Base-by-base conservation (phyloP, 2,113 vertebrate species). In the Cottus gobio region DNA sequence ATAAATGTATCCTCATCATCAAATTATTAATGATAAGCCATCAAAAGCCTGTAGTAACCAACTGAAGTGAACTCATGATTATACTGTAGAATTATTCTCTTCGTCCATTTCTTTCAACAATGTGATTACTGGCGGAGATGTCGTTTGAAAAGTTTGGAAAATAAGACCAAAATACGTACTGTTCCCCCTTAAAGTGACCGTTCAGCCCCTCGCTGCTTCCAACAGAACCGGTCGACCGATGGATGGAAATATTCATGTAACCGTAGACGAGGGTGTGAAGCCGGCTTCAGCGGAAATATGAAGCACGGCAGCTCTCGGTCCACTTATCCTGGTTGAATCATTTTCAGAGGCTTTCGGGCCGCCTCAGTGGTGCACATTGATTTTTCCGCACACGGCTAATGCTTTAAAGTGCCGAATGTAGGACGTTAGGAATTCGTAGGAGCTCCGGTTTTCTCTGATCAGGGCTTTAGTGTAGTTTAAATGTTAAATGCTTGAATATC, bases 231-330 rank as follows among this genome's bases (percentile, higher is more conserved):
- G 52, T 34, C 18, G 57, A 44, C 62, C 63, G 73, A 83, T 60
- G 68, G 42, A 64, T 84, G 31, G 71, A 86, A 87, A 83, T 20
- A 42, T 44, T 67, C 62, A 68, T 20, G 58, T 82, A 87, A 80
- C 28, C 64, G 77, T 61, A 72, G 73, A 65, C 3, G 30, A 83
- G 83, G 77, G 77, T 68, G 71, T 86, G 81, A 83, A 71, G 64
- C 68, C 46, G 66, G 50, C 74, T 37, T 69, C 44, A 52, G 67
- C 5, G 16, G 80, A 87, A 91, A 87, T 28, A 67, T 63, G 26
- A 82, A 67, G 44, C 62, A 52, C 13, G 56, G 42, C 71, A 6
- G 61, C 71, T 77, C 65, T 70, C 26, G 68, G 77, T 54, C 50
- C 31, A 58, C 63, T 75, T 28, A 57, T 54, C 44, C 65, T n/a